Evolutionary conservation across 2,888 invertebrate genomes (phyloP), one percentile per base, ranked within the genome.

Genomic region (Omphaloscelis lunosa): DNA sequence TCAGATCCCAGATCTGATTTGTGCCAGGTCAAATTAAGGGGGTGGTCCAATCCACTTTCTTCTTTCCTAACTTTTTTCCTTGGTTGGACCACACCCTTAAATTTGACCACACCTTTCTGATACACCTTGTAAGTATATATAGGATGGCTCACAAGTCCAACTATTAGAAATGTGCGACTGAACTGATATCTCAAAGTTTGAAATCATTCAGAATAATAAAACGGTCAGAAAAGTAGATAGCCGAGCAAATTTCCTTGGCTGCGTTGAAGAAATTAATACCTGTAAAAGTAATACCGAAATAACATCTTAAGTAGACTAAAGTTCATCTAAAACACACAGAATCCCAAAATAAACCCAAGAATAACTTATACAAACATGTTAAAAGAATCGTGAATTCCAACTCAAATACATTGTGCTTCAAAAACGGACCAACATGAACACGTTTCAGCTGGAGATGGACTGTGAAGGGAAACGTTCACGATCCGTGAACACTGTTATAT

Each of bases 391-490:
- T 71, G 41, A 48, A 15, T 70, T 41, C 15, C 56, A 41, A 48
- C 20, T 15, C 27, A 68, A 77, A 76, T 62, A 74, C 65, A 67
- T 77, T 80, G 67, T 86, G 59, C 20, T 68, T 75, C 68, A 77
- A 41, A 80, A 85, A 83, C 80, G 2, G 62, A 66, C 68, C 65
- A 65, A 58, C 63, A 34, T 41, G 66, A 73, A 77, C 70, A 45
- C 56, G 29, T 67, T 63, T 34, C 61, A 66, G 41, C 72, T 56
- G 72, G 68, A 85, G 78, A 79, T 80, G 73, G 61, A 68, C 63
- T 65, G 70, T 23, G 39, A 45, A 53, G 27, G 34, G 15, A 68
- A 82, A 51, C 62, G 2, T 74, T 34, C 61, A 75, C 65, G n/a
- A 69, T 39, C 70, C 45, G 29, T 76, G 76, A 80, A 75, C 29